Percentiles rank a stretch among this genome's conserved stretches.
These are phyloP conservation scores for Acrocephalus kingi DNA, from an alignment of 2,113 vertebrate genomes.

Conservation along the genomic window DNA sequence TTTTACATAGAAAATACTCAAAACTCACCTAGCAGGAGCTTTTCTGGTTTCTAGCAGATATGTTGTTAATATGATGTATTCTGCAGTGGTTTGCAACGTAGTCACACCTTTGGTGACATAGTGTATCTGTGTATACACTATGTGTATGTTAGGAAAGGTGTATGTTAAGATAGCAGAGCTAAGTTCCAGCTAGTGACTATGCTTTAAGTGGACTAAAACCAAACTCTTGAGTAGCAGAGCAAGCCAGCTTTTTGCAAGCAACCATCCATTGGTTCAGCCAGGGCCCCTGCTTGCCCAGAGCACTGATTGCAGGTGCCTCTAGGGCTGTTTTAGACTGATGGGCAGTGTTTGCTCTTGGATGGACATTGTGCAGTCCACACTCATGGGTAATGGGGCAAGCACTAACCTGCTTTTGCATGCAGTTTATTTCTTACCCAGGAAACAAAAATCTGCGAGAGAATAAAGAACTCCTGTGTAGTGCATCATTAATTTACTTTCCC, in stretches of 20 bases:
- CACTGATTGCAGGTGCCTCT: not conserved
- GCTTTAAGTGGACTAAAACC: not conserved
- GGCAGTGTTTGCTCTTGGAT: not conserved
- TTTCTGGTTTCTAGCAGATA: not conserved
- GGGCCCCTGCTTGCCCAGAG: not conserved
- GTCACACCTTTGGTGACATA: not conserved
- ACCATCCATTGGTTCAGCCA: not conserved
- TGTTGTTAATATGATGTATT: not conserved
- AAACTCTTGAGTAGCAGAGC: not conserved
- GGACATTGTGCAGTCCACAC: no score
- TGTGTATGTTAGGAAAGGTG: not conserved
- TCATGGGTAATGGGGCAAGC: rapidly evolving
- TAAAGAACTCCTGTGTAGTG: not conserved
- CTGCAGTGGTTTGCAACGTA: not conserved
- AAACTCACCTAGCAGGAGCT: not conserved
- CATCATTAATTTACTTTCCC: not conserved
- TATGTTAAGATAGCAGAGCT: not conserved
- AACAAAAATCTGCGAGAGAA: not conserved
- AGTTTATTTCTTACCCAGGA: not conserved
- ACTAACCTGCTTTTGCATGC: not conserved
- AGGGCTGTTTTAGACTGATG: rapidly evolving
- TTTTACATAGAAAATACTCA: not conserved
- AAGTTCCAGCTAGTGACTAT: not conserved
- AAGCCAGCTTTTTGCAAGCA: not conserved
- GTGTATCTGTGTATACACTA: not conserved